phyloP scores from a whole-genome alignment of 1,140 invertebrate species.

The Littorina saxatilis region DNA sequence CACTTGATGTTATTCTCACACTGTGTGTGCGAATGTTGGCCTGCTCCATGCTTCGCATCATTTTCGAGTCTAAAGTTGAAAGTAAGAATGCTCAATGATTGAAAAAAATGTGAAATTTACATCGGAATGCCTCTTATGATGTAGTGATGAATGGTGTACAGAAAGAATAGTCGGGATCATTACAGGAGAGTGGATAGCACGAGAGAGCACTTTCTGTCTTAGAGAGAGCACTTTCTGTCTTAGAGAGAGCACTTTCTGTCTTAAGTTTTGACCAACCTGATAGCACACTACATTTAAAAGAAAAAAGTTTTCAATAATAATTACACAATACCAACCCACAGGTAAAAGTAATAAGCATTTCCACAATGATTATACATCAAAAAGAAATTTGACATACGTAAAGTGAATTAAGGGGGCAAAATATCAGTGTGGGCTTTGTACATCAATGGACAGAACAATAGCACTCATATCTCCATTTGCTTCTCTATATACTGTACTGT shows the following conservation, averaged over 20 bases:
- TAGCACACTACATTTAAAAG: constrained; percentile 11
- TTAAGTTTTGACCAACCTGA: neutral
- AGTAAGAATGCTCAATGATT: neutral
- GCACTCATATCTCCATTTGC: constrained; percentile 32
- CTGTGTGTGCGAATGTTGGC: too few relatives aligned
- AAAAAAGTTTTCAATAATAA: constrained; percentile 21
- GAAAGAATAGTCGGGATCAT: constrained; percentile 17
- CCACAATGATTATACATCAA: constrained; percentile 35
- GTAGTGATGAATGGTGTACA: constrained; percentile 3
- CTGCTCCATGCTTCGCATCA: too few relatives aligned
- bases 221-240: constrained; percentile 28
- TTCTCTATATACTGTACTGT: constrained; percentile 29
- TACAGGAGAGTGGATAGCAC: neutral
- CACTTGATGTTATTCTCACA: too few relatives aligned
- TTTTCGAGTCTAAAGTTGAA: too few relatives aligned
- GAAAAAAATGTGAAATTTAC: constrained; percentile 12
- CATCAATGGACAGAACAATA: constrained; percentile 37
- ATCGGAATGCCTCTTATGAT: constrained; percentile 39
- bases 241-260: constrained; percentile 28
- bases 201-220: constrained; percentile 27
- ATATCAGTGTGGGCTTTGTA: constrained; percentile 38
- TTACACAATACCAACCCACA: constrained; percentile 41
- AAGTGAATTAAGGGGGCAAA: constrained; percentile 31
- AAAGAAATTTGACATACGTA: constrained; percentile 28
- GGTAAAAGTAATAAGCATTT: constrained; percentile 28